Evolutionary conservation across 2,113 vertebrate genomes (phyloP), one percentile per base, ranked within the genome.

Genomic region (Halichoeres trimaculatus): DNA sequence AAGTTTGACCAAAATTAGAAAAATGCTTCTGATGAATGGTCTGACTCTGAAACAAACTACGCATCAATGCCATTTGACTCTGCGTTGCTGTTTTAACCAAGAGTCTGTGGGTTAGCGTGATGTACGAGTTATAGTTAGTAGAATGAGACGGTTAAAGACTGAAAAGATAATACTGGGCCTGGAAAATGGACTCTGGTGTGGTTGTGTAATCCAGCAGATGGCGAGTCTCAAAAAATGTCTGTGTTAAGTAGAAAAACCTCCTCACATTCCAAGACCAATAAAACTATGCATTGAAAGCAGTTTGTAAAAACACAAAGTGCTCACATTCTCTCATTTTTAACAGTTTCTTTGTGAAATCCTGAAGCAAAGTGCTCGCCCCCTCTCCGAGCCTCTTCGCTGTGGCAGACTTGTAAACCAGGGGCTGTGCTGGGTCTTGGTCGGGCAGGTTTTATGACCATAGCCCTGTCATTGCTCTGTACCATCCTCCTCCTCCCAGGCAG

Each of bases 371-470:
- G 0, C 19, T 64, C 6, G 0, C 51, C 7, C 48, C 35, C 26
- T 73, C 47, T 51, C 26, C 4, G 36, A 34, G 61, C 87, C 54
- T 76, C 62, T 58, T 59, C 38, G 45, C 57, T 10, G 41, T 52
- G 36, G 68, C 48, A 77, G 81, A 36, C 88, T 75, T 79, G 70
- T 90, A 88, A 90, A 88, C 58, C 3, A 6, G 40, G 54, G 55
- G 43, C 81, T 74, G 40, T 83, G 85, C 81, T 70, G 68, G 81
- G 84, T 90, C 87, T 89, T 91, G 89, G 90, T 82, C 36, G 76
- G 87, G 83, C 90, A 91, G 78, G 90, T 93, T 93, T 91, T 90
- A 90, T 82, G 85, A 85, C 81, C 80, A 59, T 0, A 63, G 69
- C 78, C 80, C 85, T 89, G 85, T 90, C 85, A 79, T 89, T 86